Base-by-base conservation (phyloP, 1,140 invertebrate genomes). In the Lordiphosa mommai region DNA sequence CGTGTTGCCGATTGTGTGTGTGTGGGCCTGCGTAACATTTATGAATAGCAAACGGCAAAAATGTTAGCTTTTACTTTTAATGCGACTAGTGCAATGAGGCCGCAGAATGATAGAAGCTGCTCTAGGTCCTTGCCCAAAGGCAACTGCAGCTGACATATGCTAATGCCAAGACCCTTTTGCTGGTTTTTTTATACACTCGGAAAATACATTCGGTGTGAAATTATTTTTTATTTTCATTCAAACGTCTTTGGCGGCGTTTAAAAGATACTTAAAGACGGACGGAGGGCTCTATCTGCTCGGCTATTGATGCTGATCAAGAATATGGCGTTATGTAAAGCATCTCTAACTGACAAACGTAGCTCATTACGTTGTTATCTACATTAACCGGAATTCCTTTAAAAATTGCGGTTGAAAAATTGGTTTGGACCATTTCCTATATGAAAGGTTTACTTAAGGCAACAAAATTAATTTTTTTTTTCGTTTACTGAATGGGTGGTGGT, bases 131-230 rank as follows among this genome's bases (percentile, higher is more conserved):
- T 55, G 61, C 29, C 70, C 46, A 52, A 32, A 57, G 34, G 58
- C 58, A 47, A 72, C 73, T 64, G 66, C 56, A 57, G 38, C 56
- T 76, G 76, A 71, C 71, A 76, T 84, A 82, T 82, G 76, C 71
- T 71, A 76, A 84, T 82, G 71, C 38, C 61, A 14, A 32, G 41
- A 47, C 32, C 13, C 60, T 51, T n/a, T n/a, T 38, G 52, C 36
- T 38, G 12, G 69, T 33, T 33, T 46, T 10, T 20, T 12, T 2
- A n/a, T 37, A 13, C 65, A 69, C 63, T 51, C 6, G 4, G 27
- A 44, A 40, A 53, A 36, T 13, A 33, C 9, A 30, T n/a, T n/a
- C n/a, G n/a, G n/a, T n/a, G 5, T 3, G 29, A 30, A n/a, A 1
- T 33, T 33, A 33, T 3, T 30, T 30, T 1, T 8, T 1, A 2